Evolutionary conservation across 2,888 invertebrate species (phyloP), one percentile per base, ranked within the genome.

Genomic region (Magallana nippona): DNA sequence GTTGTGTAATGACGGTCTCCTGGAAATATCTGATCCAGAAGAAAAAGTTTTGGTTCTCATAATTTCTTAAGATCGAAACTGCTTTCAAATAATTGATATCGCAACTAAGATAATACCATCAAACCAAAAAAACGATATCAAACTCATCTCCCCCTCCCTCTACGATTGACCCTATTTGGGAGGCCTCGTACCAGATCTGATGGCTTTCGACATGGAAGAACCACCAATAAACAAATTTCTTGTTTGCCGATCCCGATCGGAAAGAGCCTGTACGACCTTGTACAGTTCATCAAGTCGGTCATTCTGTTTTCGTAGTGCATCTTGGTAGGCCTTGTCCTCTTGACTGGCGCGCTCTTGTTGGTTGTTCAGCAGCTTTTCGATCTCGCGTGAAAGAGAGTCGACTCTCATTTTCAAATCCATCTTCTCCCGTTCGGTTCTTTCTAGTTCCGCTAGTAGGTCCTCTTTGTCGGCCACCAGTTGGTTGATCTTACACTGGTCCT

Each of bases 251-350:
- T 86, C 85, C 56, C 85, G 79, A 55, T 86, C 85, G 1, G 85
- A 82, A 3, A 86, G 81, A 15, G 85, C 79, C 63, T 86, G 85
- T 1, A 86, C 85, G 19, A 86, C 85, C 80, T 86, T 86, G 80
- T 86, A 86, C 58, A 86, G 27, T 71, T 86, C 85, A 32, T 86
- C 85, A n/a, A 86, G 78, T 13, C 85, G 56, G 79, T 86, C 85
- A 55, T 86, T 86, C 57, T 86, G 85, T 57, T 86, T 86, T 63
- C 84, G 83, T 11, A 86, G 81, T 5, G 85, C 85, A 32, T 86
- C 85, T 56, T 86, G 85, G 62, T 86, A 86, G 0, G 82, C 82
- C 58, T 82, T 82, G 78, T 86, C 85, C 15, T 86, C 85, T 44
- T 86, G 78, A 56, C 58, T 82, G 57, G 85, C 85, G 1, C 85